phyloP scores from a whole-genome alignment of 2,113 vertebrate genomes.

The Ammospiza caudacuta region DNA sequence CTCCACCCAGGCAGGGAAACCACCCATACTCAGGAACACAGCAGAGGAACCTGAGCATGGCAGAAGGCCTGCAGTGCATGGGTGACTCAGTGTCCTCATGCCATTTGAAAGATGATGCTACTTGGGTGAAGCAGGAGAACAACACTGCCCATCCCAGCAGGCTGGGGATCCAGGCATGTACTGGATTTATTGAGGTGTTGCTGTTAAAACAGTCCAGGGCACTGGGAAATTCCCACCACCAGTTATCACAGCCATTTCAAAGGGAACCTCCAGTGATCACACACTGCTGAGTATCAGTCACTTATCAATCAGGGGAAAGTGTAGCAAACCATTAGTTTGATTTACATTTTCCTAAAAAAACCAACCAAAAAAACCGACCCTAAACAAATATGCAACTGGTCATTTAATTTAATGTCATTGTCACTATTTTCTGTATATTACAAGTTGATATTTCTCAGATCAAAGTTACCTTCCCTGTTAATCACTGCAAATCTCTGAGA shows the following conservation, averaged over 20 bases:
- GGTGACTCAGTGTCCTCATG: not conserved
- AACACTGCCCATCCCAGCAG: not conserved
- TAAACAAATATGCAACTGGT: not conserved
- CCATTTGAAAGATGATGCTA: not conserved
- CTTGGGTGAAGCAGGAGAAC: not conserved
- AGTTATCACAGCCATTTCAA: not conserved
- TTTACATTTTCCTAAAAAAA: not conserved
- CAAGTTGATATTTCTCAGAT: not conserved
- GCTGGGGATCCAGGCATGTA: not conserved
- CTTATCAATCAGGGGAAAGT: not conserved
- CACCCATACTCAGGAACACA: not conserved
- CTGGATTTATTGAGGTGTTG: not conserved
- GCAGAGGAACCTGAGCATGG: accelerated
- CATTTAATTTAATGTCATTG: not conserved
- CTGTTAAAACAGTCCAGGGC: not conserved
- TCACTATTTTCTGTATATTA: not conserved
- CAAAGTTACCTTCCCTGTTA: not conserved
- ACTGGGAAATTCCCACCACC: not conserved
- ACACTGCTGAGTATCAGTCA: not conserved
- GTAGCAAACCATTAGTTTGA: not conserved
- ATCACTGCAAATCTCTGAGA: not conserved
- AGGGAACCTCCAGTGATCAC: not conserved
- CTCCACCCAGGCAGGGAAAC: not conserved
- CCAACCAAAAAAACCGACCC: not conserved
- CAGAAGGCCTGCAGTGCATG: not conserved